Percentiles rank a stretch among this genome's conserved stretches.
Evolutionary conservation across 2,888 invertebrate species (phyloP).

Genomic region (Drosophila rubida): DNA sequence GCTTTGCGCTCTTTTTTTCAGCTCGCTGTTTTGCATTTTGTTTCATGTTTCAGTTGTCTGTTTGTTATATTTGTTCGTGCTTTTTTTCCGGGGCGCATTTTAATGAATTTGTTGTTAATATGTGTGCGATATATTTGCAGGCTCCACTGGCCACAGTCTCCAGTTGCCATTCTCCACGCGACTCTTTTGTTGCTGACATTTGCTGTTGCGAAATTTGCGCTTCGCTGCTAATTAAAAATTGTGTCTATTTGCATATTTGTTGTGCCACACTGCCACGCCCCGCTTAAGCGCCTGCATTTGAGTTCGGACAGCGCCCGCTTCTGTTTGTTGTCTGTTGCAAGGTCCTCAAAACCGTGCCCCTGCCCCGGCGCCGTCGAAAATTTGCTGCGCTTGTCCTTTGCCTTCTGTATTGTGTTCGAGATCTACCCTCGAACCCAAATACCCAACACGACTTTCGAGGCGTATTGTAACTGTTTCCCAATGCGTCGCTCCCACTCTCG

Average conservation of each 20-base stretch:
- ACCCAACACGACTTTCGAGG: too few relatives aligned
- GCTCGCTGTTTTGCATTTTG: slow-evolving; percentile 51
- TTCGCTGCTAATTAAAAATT: slow-evolving; percentile 80
- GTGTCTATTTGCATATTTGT: slow-evolving; percentile 80
- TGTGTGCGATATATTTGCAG: slow-evolving; percentile 56
- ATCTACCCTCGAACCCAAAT: too few relatives aligned
- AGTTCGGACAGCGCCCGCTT: slow-evolving; percentile 53
- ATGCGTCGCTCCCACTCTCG: slow-evolving; percentile 22
- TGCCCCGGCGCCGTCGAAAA: too few relatives aligned
- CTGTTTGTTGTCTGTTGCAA: slow-evolving; percentile 66
- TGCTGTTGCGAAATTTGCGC: slow-evolving; percentile 75
- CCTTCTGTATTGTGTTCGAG: slow-evolving; percentile 27
- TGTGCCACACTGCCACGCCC: slow-evolving; percentile 8
- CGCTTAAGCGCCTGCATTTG: slow-evolving; percentile 64
- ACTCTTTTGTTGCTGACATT: slow-evolving; percentile 78
- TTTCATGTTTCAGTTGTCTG: slow-evolving; percentile 54
- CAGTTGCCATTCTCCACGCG: slow-evolving; percentile 39
- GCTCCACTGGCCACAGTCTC: slow-evolving; percentile 50
- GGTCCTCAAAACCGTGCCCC: slow-evolving; percentile 36
- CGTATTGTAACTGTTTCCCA: slow-evolving; percentile 43
- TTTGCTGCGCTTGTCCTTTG: slow-evolving; percentile 68
- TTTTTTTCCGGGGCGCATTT: slow-evolving; percentile 61
- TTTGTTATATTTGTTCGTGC: slow-evolving; percentile 11
- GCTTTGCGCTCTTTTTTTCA: slow-evolving; percentile 26
- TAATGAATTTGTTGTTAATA: slow-evolving; percentile 78